Base-by-base conservation (phyloP, 2,113 vertebrate genomes). In the Tragelaphus strepsiceros region DNA sequence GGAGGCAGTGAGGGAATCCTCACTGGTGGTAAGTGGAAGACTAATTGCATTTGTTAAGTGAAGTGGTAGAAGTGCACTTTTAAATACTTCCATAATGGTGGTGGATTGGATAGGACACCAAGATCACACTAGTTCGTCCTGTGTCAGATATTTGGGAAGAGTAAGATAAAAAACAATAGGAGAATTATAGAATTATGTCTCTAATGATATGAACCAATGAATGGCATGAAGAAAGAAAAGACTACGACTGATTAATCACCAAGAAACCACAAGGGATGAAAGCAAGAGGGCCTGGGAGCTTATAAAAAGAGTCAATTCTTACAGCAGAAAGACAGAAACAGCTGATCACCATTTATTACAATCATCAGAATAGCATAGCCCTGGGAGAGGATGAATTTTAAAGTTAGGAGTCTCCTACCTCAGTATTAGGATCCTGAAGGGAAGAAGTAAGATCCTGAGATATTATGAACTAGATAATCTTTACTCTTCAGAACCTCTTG, bases 301-400 rank as follows among this genome's bases (percentile, higher is more conserved):
- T 17, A 32, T 7, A 30, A 30, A n/a, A 19, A 74, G 35, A 15
- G 84, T 58, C 26, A 53, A 4, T 84, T 67, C 2, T 39, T 78
- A 26, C 0, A 35, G 28, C 6, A 53, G 30, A 7, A 58, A 92
- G 5, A 12, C 28, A 88, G 28, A 43, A 90, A 71, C 51, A 19
- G 5, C 17, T 30, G 2, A n/a, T 62, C 5, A n/a, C 1, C 24
- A 12, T 9, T 5, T 62, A 2, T 35, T 3, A 1, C 2, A 89
- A 56, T 62, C 30, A n/a, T 30, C 51, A 89, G 39, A 78, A 14
- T 22, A 80, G 46, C 5, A 81, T 22, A 89, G 1, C 0, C 32
- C 46, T 80, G 24, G 7, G 88, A 56, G 11, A 80, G 3, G 2
- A 32, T 67, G 43, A 53, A 64, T 11, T 91, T 84, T 93, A 80